These are phyloP conservation scores for Bostrychus sinensis DNA, from an alignment of 2,113 vertebrate species.

Conservation along the genomic window DNA sequence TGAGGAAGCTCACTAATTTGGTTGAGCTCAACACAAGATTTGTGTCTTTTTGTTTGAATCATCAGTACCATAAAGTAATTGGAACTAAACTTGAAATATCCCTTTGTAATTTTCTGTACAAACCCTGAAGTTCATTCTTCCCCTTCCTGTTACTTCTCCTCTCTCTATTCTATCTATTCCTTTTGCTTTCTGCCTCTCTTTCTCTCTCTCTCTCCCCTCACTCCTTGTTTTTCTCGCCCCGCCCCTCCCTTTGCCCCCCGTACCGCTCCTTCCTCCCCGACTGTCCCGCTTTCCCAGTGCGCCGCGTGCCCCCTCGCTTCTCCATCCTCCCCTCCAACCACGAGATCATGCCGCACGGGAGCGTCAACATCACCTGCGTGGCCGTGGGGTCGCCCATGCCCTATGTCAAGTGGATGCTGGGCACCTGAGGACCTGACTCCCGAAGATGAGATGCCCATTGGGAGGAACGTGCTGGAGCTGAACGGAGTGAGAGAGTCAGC, in stretches of 20 bases:
- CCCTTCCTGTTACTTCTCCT: conserved; percentile 79
- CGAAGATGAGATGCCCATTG: conserved; percentile 97
- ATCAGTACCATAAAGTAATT: conserved; percentile 76
- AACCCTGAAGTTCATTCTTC: conserved; percentile 81
- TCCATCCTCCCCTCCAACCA: conserved; percentile 94
- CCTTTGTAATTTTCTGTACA: conserved; percentile 79
- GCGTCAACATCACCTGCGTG: conserved; percentile 98
- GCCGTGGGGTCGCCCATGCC: conserved; percentile 98
- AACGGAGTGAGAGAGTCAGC: conserved; percentile 94
- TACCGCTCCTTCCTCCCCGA: conserved; percentile 53
- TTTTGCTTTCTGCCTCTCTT: conserved; percentile 14
- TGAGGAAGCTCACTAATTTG: conserved; percentile 74
- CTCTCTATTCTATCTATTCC: conserved; percentile 56
- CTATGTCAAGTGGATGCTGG: conserved; percentile 99
- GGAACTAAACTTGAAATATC: conserved; percentile 78
- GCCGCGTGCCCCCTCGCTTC: conserved; percentile 95
- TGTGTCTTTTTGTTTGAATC: conserved; percentile 76
- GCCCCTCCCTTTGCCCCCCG: conserved; percentile 24
- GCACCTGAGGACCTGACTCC: conserved; percentile 93
- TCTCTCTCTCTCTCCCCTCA: conserved; percentile 34
- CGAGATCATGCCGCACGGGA: conserved; percentile 98
- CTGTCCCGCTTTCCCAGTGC: conserved; percentile 85
- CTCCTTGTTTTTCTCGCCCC: conserved; percentile 42
- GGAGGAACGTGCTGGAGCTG: conserved; percentile 94
- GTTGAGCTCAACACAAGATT: conserved; percentile 76